These are phyloP conservation scores for Aleadryas rufinucha DNA, from an alignment of 2,113 vertebrate genomes.

Conservation along the genomic window DNA sequence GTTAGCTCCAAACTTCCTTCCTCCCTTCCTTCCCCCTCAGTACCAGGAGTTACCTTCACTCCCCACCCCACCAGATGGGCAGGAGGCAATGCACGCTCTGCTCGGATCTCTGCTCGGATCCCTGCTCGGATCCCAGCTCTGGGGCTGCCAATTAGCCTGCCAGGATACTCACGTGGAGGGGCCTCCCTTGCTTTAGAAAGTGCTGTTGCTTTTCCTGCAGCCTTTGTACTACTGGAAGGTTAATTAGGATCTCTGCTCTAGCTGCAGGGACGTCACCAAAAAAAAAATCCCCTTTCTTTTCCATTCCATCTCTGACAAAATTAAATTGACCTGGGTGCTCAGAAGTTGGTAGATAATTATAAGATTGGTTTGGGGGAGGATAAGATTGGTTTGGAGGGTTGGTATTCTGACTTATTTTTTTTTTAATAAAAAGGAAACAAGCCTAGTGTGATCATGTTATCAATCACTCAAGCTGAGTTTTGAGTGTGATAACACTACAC, in stretches of 20 bases:
- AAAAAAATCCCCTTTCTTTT: neutral
- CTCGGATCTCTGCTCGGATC: accelerated
- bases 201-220: neutral
- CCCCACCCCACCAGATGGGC: neutral
- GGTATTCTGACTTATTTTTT: neutral
- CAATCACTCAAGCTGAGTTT: neutral
- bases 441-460: neutral
- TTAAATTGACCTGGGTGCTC: neutral
- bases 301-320: neutral
- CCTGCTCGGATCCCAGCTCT: neutral
- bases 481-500: neutral
- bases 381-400: neutral
- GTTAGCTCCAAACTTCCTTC: neutral
- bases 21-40: neutral
- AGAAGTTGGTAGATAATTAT: neutral
- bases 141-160: neutral
- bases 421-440: neutral
- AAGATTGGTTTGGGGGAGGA: neutral
- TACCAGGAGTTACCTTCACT: neutral
- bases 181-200: neutral
- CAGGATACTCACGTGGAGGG: neutral
- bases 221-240: neutral
- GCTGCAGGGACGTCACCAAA: neutral
- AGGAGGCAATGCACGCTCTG: accelerated
- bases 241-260: neutral